These are phyloP conservation scores for Galemys pyrenaicus DNA, from an alignment of 2,113 vertebrate species.

Conservation along the genomic window DNA sequence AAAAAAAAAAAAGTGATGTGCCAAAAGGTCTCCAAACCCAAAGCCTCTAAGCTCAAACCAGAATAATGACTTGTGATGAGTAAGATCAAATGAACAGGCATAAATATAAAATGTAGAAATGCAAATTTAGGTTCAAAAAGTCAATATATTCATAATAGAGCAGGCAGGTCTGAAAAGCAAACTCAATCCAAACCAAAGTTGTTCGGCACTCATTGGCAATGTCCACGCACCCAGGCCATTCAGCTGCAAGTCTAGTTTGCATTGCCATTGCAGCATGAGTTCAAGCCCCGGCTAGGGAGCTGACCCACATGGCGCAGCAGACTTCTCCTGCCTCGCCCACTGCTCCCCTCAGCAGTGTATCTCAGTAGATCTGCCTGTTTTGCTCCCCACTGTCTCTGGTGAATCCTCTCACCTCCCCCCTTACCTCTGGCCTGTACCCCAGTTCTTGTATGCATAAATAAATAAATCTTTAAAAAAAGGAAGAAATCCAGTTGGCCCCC, in stretches of 20 bases:
- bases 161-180: neutral
- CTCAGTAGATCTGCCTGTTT: too few relatives aligned
- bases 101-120: neutral
- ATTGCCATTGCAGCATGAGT: too few relatives aligned
- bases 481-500: neutral
- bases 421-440: too few relatives aligned
- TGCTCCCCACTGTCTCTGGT: too few relatives aligned
- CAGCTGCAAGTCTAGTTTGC: neutral
- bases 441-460: too few relatives aligned
- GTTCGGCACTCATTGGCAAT: neutral
- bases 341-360: too few relatives aligned
- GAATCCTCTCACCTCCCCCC: too few relatives aligned
- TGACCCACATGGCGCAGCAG: too few relatives aligned
- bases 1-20: too few relatives aligned
- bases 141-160: neutral
- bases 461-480: too few relatives aligned
- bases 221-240: neutral
- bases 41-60: neutral
- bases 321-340: too few relatives aligned
- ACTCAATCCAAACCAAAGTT: neutral
- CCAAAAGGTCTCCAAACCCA: neutral
- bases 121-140: neutral
- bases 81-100: neutral
- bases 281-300: too few relatives aligned
- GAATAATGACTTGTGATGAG: neutral